Evolutionary conservation across 92 coral and sea anemone genomes (phyloP).

Genomic region (Palythoa heliodiscus): DNA sequence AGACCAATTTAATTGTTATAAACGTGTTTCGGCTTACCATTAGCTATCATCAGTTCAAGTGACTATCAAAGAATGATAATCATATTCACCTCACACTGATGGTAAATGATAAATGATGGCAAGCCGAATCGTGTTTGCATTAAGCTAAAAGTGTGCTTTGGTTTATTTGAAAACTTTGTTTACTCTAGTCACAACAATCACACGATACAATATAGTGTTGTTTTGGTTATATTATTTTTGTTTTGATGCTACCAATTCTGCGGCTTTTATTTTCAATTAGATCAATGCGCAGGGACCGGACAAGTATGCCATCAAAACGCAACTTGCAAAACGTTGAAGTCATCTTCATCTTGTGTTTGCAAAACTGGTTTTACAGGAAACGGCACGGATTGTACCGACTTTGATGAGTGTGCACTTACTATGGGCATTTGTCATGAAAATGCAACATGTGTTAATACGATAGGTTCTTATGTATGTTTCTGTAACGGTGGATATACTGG

Average conservation of each 20-base stretch:
- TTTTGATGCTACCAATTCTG: not conserved
- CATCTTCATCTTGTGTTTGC: constrained; percentile 15
- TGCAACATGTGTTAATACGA: constrained; percentile 8
- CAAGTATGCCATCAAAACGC: constrained; percentile 26
- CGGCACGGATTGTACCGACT: constrained; percentile 29
- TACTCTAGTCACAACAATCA: no score
- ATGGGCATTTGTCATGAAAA: constrained; percentile 8
- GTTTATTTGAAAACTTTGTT: no score
- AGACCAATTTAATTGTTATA: no score
- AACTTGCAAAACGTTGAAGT: not conserved
- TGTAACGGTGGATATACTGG: constrained; percentile 12
- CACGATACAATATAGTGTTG: not conserved
- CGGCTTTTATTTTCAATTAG: not conserved
- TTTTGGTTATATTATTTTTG: not conserved
- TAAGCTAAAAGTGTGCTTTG: no score
- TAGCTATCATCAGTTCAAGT: no score
- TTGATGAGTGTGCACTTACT: not conserved
- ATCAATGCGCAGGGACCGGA: constrained; percentile 7
- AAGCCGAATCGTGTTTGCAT: no score
- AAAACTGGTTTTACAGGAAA: constrained; percentile 29
- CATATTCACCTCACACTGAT: no score
- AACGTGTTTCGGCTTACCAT: no score
- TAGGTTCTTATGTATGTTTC: constrained; percentile 14
- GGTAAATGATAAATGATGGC: no score
- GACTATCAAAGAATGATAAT: no score